Conservation (phyloP, 2,888 invertebrate species). For the Agrochola litura region DNA sequence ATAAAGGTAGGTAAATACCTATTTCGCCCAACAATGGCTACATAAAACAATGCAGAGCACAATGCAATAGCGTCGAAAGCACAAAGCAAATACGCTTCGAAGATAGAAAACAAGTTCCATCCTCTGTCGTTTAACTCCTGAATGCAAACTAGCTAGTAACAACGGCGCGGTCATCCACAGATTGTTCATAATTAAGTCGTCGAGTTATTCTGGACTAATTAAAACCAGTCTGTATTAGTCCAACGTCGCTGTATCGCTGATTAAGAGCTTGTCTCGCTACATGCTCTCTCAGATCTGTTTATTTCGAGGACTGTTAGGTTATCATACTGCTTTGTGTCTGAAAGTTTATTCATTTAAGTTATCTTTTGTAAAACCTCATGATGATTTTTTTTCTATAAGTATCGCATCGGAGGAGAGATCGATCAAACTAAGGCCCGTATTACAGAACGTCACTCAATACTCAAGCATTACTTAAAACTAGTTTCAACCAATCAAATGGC, state of each 20-base stretch:
- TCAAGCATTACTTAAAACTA: no score
- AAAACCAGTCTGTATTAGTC: conserved; percentile 2
- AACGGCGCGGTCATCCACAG: conserved; percentile 24
- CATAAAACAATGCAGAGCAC: not conserved
- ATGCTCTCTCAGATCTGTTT: not conserved
- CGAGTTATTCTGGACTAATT: conserved; percentile 1
- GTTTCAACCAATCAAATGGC: no score
- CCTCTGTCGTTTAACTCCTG: conserved; percentile 3
- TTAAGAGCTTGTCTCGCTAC: conserved; percentile 4
- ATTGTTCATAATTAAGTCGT: conserved; percentile 17
- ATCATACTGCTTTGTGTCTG: not conserved
- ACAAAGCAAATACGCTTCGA: conserved; percentile 10
- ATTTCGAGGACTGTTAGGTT: not conserved
- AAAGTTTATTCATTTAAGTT: not conserved
- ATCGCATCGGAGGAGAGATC: no score
- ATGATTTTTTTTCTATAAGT: not conserved
- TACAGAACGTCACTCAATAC: no score
- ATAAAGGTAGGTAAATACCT: not conserved
- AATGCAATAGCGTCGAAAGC: not conserved
- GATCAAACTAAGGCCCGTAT: no score
- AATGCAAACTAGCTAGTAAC: conserved; percentile 9
- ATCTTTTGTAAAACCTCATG: not conserved
- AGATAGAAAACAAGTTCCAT: conserved; percentile 2
- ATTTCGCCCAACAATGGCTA: not conserved
- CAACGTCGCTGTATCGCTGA: not conserved